Evolutionary conservation across 2,113 vertebrate species (phyloP).

Genomic region (Oryzias celebensis): DNA sequence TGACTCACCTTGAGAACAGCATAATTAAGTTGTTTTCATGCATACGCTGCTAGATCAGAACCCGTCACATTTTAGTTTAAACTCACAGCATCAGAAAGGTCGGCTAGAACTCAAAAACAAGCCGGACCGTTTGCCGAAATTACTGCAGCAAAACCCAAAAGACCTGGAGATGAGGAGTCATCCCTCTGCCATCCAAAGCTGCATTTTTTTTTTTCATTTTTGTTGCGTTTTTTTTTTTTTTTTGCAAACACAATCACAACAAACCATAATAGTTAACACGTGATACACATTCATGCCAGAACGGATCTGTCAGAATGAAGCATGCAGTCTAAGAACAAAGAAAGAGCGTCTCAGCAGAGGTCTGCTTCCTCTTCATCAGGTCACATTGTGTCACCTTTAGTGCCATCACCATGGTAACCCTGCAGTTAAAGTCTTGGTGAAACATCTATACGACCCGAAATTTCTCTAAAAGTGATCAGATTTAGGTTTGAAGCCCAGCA

Average conservation of each 20-base stretch:
- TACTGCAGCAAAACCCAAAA: too few species aligned
- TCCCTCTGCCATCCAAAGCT: too few species aligned
- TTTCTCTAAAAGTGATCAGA: neutral
- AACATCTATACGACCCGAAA: neutral
- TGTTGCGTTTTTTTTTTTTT: slow-evolving; percentile 30
- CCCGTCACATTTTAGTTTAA: too few species aligned
- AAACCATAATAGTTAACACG: slow-evolving; percentile 57
- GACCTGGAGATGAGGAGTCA: too few species aligned
- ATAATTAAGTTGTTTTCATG: too few species aligned
- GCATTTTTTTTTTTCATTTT: slow-evolving; percentile 3
- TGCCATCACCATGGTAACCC: neutral
- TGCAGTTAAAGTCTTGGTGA: too few species aligned
- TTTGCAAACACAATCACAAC: slow-evolving; percentile 68
- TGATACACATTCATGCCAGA: slow-evolving; percentile 70
- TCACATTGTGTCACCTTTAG: neutral
- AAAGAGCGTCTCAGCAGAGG: slow-evolving; percentile 31
- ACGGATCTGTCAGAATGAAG: slow-evolving; percentile 51
- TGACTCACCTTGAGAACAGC: too few species aligned
- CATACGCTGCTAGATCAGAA: too few species aligned
- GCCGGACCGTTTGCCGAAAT: too few species aligned
- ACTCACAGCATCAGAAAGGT: too few species aligned
- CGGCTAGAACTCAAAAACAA: too few species aligned
- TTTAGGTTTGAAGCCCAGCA: neutral
- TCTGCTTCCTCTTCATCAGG: too few species aligned
- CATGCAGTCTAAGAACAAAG: slow-evolving; percentile 68